A percentile compares a stretch with the other conserved stretches of the same genome.
phyloP scores from a whole-genome alignment of 2,888 invertebrate species.

The Hemithea aestivaria region DNA sequence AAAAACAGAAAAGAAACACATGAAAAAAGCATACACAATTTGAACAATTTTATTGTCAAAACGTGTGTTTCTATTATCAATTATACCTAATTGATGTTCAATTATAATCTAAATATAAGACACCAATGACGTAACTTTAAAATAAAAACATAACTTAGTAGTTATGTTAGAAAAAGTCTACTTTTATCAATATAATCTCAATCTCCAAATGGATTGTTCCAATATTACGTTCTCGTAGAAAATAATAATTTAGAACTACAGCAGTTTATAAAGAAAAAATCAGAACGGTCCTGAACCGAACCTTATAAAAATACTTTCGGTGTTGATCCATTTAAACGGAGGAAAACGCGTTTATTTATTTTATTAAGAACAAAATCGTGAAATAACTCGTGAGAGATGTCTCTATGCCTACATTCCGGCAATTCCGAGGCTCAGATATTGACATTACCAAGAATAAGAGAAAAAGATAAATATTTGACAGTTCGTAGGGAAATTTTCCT shows the following conservation, averaged over 20 bases:
- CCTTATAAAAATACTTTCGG: slow-evolving; percentile 13
- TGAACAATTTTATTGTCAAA: too few relatives aligned
- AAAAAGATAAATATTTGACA: slow-evolving; percentile 61
- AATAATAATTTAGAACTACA: slow-evolving; percentile 1
- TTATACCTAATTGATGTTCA: too few relatives aligned
- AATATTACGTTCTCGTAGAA: too few relatives aligned
- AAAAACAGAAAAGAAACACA: too few relatives aligned
- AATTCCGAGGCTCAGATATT: slow-evolving; percentile 49
- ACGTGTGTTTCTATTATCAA: too few relatives aligned
- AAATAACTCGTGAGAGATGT: slow-evolving; percentile 49
- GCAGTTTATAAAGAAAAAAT: slow-evolving; percentile 2
- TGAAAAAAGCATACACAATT: too few relatives aligned
- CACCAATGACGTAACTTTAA: too few relatives aligned
- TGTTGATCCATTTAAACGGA: slow-evolving; percentile 15
- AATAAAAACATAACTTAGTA: too few relatives aligned
- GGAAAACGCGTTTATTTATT: slow-evolving; percentile 38
- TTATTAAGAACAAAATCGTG: slow-evolving; percentile 45
- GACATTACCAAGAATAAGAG: slow-evolving; percentile 52
- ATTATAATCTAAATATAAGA: too few relatives aligned
- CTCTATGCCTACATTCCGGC: slow-evolving; percentile 53
- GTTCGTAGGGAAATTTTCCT: slow-evolving; percentile 48
- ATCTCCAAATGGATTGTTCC: too few relatives aligned
- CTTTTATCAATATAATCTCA: too few relatives aligned
- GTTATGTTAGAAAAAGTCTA: too few relatives aligned
- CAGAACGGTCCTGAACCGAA: slow-evolving; percentile 1